Conservation (phyloP, 2,797 vertebrate genomes). For the Apodemus agrarius region DNA sequence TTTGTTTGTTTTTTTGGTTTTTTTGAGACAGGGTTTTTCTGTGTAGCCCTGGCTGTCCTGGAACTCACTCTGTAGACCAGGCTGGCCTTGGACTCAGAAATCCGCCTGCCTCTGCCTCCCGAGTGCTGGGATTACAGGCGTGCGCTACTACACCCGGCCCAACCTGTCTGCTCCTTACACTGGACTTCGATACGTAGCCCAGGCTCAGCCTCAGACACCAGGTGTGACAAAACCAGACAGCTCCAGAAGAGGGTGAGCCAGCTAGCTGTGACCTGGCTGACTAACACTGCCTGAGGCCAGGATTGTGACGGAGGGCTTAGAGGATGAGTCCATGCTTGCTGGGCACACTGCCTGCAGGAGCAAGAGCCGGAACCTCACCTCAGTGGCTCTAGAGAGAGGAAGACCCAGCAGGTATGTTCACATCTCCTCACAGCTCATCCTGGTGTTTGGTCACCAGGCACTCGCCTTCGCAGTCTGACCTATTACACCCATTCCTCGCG, state of each 20-base stretch:
- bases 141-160: too few species aligned
- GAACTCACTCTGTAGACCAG: too few species aligned
- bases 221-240: neutral
- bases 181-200: neutral
- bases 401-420: neutral
- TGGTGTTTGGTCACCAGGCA: neutral
- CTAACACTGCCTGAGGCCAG: conserved; percentile 16
- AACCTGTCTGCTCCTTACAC: neutral
- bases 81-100: too few species aligned
- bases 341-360: neutral
- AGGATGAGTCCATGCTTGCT: conserved; percentile 35
- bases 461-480: conserved; percentile 51
- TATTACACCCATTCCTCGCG: neutral
- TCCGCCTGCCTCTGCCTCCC: too few species aligned
- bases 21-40: too few species aligned
- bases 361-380: neutral
- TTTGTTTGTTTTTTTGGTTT: too few species aligned
- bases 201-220: neutral
- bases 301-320: neutral
- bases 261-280: neutral
- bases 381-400: neutral
- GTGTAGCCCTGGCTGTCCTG: too few species aligned
- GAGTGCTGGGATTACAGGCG: too few species aligned
- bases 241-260: neutral
- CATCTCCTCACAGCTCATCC: neutral